Conservation (phyloP, 2,888 invertebrate genomes). For the Sminthurides aquaticus region DNA sequence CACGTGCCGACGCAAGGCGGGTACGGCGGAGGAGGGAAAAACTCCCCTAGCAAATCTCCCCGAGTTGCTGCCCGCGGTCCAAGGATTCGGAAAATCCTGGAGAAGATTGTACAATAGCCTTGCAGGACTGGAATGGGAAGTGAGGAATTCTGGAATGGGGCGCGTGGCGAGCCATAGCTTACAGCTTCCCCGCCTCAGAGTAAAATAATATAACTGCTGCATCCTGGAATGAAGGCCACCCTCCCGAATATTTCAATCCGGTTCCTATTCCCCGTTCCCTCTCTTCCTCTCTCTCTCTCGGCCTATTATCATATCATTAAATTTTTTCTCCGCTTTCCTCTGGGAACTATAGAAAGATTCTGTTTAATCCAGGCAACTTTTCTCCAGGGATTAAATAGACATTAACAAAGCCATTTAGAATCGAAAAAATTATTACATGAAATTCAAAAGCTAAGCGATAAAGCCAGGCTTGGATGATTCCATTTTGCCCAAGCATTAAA, state of each 20-base stretch:
- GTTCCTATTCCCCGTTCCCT: background rate
- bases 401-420: background rate
- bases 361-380: background rate
- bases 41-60: background rate
- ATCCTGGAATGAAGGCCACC: background rate
- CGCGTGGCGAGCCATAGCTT: too few species aligned
- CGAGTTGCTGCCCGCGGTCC: background rate
- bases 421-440: background rate
- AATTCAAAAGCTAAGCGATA: background rate
- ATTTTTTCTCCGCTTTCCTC: background rate
- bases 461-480: background rate
- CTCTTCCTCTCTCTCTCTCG: background rate
- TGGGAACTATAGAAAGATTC: background rate
- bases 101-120: too few species aligned
- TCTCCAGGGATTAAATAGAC: background rate
- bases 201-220: background rate
- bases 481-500: too few species aligned
- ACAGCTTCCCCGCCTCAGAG: background rate
- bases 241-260: background rate
- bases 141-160: too few species aligned
- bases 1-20: constrained; percentile 1
- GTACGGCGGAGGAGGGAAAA: background rate
- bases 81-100: background rate
- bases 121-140: too few species aligned
- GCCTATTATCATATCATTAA: background rate